Conservation (phyloP, 2,888 invertebrate genomes). For the Autographa pulchrina region DNA sequence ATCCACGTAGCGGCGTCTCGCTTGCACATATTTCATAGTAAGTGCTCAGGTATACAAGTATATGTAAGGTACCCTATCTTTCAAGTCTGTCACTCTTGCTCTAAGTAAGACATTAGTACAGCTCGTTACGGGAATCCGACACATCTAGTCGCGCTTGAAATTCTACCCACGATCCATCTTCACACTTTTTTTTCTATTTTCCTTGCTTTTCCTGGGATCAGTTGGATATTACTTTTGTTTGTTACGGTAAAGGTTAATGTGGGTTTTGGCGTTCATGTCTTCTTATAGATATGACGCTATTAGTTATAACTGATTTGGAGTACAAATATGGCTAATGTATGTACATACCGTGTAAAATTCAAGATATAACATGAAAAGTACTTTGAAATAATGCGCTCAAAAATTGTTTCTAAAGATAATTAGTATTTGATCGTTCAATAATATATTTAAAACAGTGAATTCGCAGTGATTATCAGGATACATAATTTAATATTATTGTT, state of each 20-base stretch:
- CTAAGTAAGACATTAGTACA: constrained; percentile 9
- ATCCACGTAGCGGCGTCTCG: too few species aligned
- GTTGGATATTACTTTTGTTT: neutral
- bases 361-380: too few species aligned
- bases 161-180: constrained; percentile 29
- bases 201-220: neutral
- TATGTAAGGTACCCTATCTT: neutral
- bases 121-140: constrained; percentile 27
- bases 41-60: neutral
- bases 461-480: too few species aligned
- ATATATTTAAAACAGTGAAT: too few species aligned
- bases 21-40: too few species aligned
- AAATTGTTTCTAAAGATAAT: too few species aligned
- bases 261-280: neutral
- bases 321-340: too few species aligned
- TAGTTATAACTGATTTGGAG: too few species aligned
- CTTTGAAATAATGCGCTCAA: too few species aligned
- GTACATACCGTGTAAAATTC: too few species aligned
- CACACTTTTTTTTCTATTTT: constrained; percentile 8
- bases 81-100: constrained; percentile 7
- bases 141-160: constrained; percentile 1
- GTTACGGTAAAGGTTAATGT: neutral
- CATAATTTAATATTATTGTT: too few species aligned
- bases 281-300: neutral
- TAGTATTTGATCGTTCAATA: too few species aligned